Evolutionary conservation across 2,113 vertebrate genomes (phyloP).

Genomic region (Pachycephala philippinensis): DNA sequence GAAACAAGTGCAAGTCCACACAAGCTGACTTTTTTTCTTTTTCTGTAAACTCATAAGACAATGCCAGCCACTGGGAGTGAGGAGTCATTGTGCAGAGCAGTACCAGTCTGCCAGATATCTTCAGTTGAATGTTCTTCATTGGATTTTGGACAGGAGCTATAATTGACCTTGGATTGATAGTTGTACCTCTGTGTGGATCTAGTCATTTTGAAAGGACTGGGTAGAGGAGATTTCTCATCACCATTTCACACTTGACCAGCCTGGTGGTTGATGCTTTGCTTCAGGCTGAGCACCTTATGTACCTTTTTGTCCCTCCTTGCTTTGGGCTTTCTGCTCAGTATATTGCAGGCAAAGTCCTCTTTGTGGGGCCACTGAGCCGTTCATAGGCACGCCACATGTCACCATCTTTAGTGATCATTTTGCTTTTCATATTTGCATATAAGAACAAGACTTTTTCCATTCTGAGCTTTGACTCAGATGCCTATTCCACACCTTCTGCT

Average conservation of each 20-base stretch:
- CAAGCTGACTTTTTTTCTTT: neutral
- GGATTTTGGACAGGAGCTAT: neutral
- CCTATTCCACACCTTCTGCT: neutral
- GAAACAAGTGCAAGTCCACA: neutral
- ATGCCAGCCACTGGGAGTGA: neutral
- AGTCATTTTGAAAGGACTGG: neutral
- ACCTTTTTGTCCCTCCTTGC: neutral
- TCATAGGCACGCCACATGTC: fast-evolving
- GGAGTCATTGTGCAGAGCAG: neutral
- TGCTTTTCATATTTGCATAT: neutral
- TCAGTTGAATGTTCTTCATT: neutral
- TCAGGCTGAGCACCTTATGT: neutral
- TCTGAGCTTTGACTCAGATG: neutral
- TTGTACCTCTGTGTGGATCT: neutral
- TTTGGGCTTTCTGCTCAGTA: neutral
- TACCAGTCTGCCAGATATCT: neutral
- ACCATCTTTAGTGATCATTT: neutral
- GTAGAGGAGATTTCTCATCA: neutral
- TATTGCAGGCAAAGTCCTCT: neutral
- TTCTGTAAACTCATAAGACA: neutral
- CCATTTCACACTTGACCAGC: neutral
- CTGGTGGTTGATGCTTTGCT: neutral
- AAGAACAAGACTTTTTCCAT: neutral
- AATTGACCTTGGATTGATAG: neutral
- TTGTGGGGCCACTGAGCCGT: neutral